Evolutionary conservation across 2,888 invertebrate genomes (phyloP), one percentile per base, ranked within the genome.

Genomic region (Xanthorhoe designata): DNA sequence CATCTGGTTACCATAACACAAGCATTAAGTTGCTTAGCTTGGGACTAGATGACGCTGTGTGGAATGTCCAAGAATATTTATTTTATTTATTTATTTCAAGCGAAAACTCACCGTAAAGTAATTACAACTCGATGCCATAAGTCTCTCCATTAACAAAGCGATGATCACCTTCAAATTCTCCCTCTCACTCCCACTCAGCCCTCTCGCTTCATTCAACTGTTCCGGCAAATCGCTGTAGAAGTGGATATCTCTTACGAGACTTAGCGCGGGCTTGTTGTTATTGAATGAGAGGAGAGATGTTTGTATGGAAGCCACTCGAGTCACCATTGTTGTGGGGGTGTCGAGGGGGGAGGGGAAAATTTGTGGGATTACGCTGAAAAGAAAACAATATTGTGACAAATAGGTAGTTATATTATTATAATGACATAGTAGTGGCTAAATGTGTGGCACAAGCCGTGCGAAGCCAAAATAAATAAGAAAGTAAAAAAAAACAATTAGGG

Each of bases 101-200:
- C 4, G 4, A 3, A 45, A 53, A 91, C 95, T 95, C 85, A 96
- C 96, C 79, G 95, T 94, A 75, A 95, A 94, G 86, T 95, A 92
- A 88, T 95, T 97, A 58, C 96, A 96, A 66, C 95, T 94, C 1
- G 96, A 94, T 4, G 94, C 90, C 79, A 95, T 88, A 32, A 97
- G 80, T 13, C 76, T 81, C n/a, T 76, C 81, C 68, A 88, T 74
- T 24, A 93, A 61, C 64, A 87, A 87, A 0, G 84, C 86, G 0
- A 92, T 74, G 0, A 86, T 71, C 3, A 77, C 73, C 53, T 72
- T 83, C 66, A 92, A 62, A 8, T 78, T 74, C 0, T 81, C 83
- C 0, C 45, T 45, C 10, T 77, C 72, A 0, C 68, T 68, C 45
- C 81, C 18, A 0, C 83, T 81, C 1, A 32, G 7, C 8, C 32